phyloP scores from a whole-genome alignment of 2,888 invertebrate species.

The Microchrysa polita region DNA sequence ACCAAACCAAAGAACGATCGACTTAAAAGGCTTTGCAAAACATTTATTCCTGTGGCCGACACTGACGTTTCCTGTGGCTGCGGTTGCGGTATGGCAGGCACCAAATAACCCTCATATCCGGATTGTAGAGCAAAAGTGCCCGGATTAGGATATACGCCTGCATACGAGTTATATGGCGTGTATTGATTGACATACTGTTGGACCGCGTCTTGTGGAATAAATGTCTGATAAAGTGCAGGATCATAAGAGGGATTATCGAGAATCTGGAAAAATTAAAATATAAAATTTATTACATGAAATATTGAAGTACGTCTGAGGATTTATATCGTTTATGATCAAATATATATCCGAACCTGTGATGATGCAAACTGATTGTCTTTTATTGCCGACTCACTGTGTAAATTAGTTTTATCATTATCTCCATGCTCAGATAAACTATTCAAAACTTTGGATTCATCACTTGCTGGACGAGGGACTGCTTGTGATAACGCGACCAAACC shows the following conservation, averaged over 20 bases:
- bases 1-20: conserved; percentile 59
- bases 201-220: conserved; percentile 60
- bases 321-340: conserved; percentile 12
- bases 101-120: conserved; percentile 64
- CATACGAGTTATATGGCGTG: conserved; percentile 47
- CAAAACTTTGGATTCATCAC: not conserved
- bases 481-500: conserved; percentile 9
- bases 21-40: conserved; percentile 56
- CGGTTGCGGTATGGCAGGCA: conserved; percentile 56
- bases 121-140: conserved; percentile 61
- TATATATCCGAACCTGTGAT: conserved; percentile 43
- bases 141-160: conserved; percentile 52
- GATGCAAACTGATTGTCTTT: conserved; percentile 47
- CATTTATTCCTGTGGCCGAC: conserved; percentile 45
- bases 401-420: conserved; percentile 10
- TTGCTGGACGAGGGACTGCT: conserved; percentile 13
- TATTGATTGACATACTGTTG: conserved; percentile 62
- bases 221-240: conserved; percentile 55
- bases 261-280: conserved; percentile 44
- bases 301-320: not conserved
- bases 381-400: conserved; percentile 15
- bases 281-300: conserved; percentile 7
- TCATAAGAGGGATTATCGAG: conserved; percentile 57
- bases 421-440: not conserved
- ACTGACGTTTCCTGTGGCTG: conserved; percentile 50